A percentile compares a stretch with the other conserved stretches of the same genome.
These are phyloP conservation scores for Norana najaformis DNA, from an alignment of 2,888 invertebrate species.

Conservation along the genomic window DNA sequence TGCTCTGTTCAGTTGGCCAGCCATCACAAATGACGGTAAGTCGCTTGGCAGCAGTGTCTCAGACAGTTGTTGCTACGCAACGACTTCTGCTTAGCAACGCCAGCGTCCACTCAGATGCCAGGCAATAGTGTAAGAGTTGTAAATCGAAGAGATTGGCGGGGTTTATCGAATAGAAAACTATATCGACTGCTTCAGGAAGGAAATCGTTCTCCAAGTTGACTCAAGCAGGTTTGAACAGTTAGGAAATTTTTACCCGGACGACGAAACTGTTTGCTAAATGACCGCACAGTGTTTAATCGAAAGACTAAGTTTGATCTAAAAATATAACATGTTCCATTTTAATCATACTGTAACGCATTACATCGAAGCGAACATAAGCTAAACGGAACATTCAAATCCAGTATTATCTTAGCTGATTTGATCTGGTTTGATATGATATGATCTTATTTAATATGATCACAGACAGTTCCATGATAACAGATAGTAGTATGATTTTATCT, in stretches of 20 bases:
- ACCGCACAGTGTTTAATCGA: background rate
- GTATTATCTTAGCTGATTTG: too few relatives aligned
- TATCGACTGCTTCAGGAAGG: background rate
- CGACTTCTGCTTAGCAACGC: background rate
- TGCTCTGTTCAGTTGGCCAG: too few relatives aligned
- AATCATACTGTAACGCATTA: background rate
- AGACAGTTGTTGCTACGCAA: background rate
- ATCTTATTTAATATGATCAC: too few relatives aligned
- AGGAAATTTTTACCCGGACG: background rate
- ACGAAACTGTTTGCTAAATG: background rate
- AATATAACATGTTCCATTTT: background rate
- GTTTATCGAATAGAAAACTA: background rate
- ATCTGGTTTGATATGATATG: too few relatives aligned
- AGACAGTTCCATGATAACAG: too few relatives aligned
- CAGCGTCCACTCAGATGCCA: background rate
- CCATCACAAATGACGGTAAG: too few relatives aligned
- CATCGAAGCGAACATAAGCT: too few relatives aligned
- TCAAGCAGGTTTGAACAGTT: background rate
- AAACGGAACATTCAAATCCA: too few relatives aligned
- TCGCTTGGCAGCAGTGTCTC: background rate
- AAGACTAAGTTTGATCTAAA: background rate
- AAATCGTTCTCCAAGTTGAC: background rate
- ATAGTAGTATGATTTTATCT: too few relatives aligned
- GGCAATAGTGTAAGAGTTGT: background rate
- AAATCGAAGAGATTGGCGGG: background rate